phyloP scores from a whole-genome alignment of 2,113 vertebrate genomes.

The Guaruba guarouba region DNA sequence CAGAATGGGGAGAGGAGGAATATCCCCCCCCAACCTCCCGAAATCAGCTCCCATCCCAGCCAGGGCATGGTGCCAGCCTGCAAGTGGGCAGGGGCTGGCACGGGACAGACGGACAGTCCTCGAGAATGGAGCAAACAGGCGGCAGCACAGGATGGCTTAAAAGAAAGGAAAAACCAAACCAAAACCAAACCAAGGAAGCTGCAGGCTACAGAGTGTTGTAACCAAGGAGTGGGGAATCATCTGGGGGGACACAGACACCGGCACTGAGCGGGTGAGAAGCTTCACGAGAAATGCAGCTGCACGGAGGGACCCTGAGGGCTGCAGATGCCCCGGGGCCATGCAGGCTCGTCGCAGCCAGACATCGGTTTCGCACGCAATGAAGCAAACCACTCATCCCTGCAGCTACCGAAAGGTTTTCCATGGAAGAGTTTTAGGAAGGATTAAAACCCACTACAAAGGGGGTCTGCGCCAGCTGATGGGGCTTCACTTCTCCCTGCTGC shows the following conservation, averaged over 20 bases:
- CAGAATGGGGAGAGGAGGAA: neutral
- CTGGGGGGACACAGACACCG: neutral
- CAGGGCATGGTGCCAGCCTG: neutral
- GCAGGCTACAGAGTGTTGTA: neutral
- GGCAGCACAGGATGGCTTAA: constrained; percentile 47
- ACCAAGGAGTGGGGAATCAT: neutral
- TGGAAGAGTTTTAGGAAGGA: neutral
- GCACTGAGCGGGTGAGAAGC: neutral
- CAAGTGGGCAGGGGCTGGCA: neutral
- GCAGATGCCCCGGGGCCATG: neutral
- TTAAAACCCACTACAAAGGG: neutral
- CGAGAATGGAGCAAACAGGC: constrained; percentile 26
- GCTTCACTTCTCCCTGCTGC: neutral
- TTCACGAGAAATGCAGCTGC: neutral
- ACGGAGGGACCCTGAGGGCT: neutral
- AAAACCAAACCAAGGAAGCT: neutral
- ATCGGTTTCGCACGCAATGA: neutral
- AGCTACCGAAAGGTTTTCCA: neutral
- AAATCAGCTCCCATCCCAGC: neutral
- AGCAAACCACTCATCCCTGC: constrained; percentile 16
- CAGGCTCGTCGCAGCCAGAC: neutral
- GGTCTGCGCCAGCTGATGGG: neutral
- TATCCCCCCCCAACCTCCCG: rapidly evolving
- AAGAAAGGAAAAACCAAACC: neutral
- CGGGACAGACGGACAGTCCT: neutral